Evolutionary conservation across 2,797 vertebrate species (phyloP), one percentile per base, ranked within the genome.

Genomic region (Brachyalestes nurse): DNA sequence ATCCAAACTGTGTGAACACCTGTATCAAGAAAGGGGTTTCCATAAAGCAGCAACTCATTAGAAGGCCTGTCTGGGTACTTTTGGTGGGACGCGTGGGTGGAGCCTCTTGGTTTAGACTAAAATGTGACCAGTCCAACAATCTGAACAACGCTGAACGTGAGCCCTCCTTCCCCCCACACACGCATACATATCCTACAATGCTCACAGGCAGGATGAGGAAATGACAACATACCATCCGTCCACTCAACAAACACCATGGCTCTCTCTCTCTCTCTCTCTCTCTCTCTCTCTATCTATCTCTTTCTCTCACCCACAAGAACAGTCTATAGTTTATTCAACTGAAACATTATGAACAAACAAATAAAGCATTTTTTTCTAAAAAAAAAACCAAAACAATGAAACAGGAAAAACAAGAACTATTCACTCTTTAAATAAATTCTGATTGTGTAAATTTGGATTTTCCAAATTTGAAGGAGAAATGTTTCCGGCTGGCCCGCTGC

Each of bases 201-300:
- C 82, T 88, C 83, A 91, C 67, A 82, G 77, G 42, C 74, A 67
- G 69, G 75, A 73, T 72, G 34, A 51, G 14, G 67, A 23, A 28
- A 38, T 42, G 38, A 34, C 57, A 80, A 83, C 73, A 77, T 13
- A 14, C 61, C 19, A n/a, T 74, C 72, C 58, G 67, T 61, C 51
- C 65, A 34, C 64, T 14, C 19, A 47, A 74, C 70, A 51, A 72
- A 74, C 75, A 65, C 17, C 28, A n/a, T 45, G 60, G 38, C 17
- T 34, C 25, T 7, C 21, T 77, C 75, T 71, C 53, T 83, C 61
- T 28, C 47, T 77, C 61, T 57, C 42, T 5, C 51, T 62, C 17
- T 86, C 70, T 10, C 13, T 12, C 19, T 23, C 58, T 21, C n/a
- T 21, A 21, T n/a, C 58, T 13, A 0, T 25, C 12, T 10, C 60